Percentiles rank a stretch among this genome's conserved stretches.
Evolutionary conservation across 2,113 vertebrate genomes (phyloP).

Genomic region (Tretioscincus oriximinensis): DNA sequence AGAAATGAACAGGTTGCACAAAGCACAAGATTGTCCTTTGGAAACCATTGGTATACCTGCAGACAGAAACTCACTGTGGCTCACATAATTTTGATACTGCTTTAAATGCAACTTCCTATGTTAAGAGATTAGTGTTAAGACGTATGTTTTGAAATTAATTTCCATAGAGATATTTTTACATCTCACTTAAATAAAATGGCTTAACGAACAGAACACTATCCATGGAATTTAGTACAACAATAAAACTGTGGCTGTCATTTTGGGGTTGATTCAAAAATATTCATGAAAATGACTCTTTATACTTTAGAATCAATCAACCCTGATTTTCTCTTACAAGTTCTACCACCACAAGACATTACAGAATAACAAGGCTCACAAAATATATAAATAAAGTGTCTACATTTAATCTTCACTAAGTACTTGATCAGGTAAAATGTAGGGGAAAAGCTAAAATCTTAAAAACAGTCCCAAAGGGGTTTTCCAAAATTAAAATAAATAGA

Average conservation of each 20-base stretch:
- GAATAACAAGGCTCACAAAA: slow-evolving; percentile 77
- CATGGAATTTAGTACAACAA: slow-evolving; percentile 70
- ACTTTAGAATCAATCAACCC: slow-evolving; percentile 70
- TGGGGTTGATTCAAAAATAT: slow-evolving; percentile 68
- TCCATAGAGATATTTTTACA: slow-evolving; percentile 67
- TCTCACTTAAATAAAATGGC: slow-evolving; percentile 71
- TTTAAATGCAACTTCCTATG: slow-evolving; percentile 69
- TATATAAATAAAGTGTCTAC: slow-evolving; percentile 81
- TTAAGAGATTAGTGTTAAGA: slow-evolving; percentile 77
- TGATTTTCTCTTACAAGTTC: slow-evolving; percentile 71
- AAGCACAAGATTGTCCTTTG: slow-evolving; percentile 75
- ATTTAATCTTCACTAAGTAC: slow-evolving; percentile 75
- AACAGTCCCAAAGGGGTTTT: slow-evolving; percentile 57
- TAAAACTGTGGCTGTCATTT: slow-evolving; percentile 73
- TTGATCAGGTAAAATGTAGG: slow-evolving; percentile 70
- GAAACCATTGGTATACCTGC: slow-evolving; percentile 51
- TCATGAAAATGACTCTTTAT: slow-evolving; percentile 67
- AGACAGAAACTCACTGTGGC: slow-evolving; percentile 49
- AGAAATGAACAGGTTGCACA: slow-evolving; percentile 56
- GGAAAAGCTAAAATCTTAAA: slow-evolving; percentile 69
- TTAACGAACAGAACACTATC: slow-evolving; percentile 73
- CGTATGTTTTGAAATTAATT: slow-evolving; percentile 61
- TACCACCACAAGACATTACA: slow-evolving; percentile 76
- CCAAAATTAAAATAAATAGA: slow-evolving; percentile 81
- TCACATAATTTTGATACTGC: slow-evolving; percentile 56